Evolutionary conservation across 2,113 vertebrate genomes (phyloP).

Genomic region (Cheilinus undulatus): DNA sequence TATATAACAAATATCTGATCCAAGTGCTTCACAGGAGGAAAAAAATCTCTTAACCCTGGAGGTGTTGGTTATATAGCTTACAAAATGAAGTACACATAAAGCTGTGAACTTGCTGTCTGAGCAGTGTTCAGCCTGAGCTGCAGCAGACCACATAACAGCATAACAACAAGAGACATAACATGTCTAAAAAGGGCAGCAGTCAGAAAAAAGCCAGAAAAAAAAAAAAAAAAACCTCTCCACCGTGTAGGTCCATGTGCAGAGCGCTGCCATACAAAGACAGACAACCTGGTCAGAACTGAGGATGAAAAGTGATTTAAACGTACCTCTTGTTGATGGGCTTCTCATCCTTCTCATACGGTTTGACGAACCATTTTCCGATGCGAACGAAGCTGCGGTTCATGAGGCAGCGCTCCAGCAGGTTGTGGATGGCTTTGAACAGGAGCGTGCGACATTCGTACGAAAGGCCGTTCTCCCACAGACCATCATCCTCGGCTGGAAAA

Average conservation of each 20-base stretch:
- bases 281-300: background rate
- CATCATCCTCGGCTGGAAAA: conserved; percentile 88
- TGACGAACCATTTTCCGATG: conserved; percentile 96
- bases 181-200: background rate
- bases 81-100: conserved; percentile 12
- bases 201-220: background rate
- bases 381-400: conserved; percentile 95
- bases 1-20: background rate
- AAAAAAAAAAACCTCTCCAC: background rate
- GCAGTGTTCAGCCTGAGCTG: conserved; percentile 12
- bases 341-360: conserved; percentile 96
- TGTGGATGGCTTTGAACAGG: conserved; percentile 98
- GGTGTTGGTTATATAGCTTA: conserved; percentile 7
- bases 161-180: background rate
- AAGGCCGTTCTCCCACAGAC: conserved; percentile 96
- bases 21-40: background rate
- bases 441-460: conserved; percentile 97
- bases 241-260: background rate
- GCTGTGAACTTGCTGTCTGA: background rate
- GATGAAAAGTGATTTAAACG: background rate
- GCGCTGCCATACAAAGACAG: background rate
- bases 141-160: conserved; percentile 16
- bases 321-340: conserved; percentile 87
- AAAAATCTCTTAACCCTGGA: conserved; percentile 6
- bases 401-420: conserved; percentile 93